Evolutionary conservation across 2,888 invertebrate genomes (phyloP).

Genomic region (Margaritifera margaritifera): DNA sequence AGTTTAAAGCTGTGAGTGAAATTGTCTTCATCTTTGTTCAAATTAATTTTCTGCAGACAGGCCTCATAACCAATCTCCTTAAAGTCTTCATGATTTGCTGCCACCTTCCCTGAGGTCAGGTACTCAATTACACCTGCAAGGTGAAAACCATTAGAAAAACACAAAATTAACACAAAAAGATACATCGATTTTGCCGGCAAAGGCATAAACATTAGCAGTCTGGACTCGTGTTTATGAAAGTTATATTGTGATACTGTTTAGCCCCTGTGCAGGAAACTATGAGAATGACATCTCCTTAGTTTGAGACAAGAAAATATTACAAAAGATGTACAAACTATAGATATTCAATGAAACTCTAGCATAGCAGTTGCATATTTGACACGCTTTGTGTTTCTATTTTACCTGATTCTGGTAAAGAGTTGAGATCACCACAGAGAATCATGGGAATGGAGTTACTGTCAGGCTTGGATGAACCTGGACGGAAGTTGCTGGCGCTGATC

Average conservation of each 20-base stretch:
- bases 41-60: slow-evolving; percentile 89
- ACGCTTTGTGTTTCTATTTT: slow-evolving; percentile 22
- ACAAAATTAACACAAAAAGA: slow-evolving; percentile 7
- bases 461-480: slow-evolving; percentile 19
- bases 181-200: background rate
- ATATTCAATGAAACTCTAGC: background rate
- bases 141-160: slow-evolving; percentile 18
- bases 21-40: slow-evolving; percentile 62
- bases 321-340: no score
- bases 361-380: no score
- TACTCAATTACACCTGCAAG: slow-evolving; percentile 93
- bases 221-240: background rate
- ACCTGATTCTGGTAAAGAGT: slow-evolving; percentile 97
- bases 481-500: slow-evolving; percentile 50
- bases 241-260: no score
- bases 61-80: slow-evolving; percentile 95
- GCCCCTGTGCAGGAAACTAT: no score
- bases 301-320: no score
- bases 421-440: slow-evolving; percentile 97
- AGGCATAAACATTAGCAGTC: background rate
- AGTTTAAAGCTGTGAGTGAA: slow-evolving; percentile 97
- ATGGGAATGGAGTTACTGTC: slow-evolving; percentile 84
- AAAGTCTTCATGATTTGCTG: slow-evolving; percentile 95
- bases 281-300: no score
- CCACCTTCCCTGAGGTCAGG: slow-evolving; percentile 90